Evolutionary conservation across 2,888 invertebrate species (phyloP).

Genomic region (Dexiosoma caninum): DNA sequence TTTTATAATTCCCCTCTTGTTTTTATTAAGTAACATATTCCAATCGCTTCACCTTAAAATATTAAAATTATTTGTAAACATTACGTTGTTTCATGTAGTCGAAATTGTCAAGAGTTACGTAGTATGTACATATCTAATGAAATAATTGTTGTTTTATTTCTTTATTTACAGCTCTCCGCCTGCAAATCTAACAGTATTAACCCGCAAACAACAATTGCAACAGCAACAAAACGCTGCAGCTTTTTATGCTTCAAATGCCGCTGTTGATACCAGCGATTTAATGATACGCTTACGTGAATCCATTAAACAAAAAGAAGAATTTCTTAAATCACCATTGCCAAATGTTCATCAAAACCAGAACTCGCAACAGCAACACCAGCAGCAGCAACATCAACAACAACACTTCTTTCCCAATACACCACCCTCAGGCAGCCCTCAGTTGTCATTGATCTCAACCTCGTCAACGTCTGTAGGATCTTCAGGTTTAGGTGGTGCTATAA

Average conservation of each 20-base stretch:
- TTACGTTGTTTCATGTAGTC: too few relatives aligned
- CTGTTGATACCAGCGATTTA: conserved; percentile 72
- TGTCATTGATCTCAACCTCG: conserved; percentile 65
- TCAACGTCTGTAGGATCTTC: conserved; percentile 63
- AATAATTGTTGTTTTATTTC: conserved; percentile 1
- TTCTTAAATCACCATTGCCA: conserved; percentile 83
- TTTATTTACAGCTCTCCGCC: conserved; percentile 71
- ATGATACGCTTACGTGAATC: conserved; percentile 89
- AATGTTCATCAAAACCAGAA: conserved; percentile 64
- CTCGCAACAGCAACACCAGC: conserved; percentile 61
- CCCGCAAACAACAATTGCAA: conserved; percentile 67
- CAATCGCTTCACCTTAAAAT: too few relatives aligned
- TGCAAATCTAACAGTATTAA: conserved; percentile 77
- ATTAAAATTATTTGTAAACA: too few relatives aligned
- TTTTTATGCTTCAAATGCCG: conserved; percentile 62
- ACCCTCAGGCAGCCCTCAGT: conserved; percentile 65
- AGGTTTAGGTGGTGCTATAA: conserved; percentile 35
- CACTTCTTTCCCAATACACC: conserved; percentile 67
- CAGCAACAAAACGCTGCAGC: conserved; percentile 62
- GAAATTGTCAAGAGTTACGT: too few relatives aligned
- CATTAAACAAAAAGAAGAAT: conserved; percentile 93
- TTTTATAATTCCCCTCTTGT: too few relatives aligned
- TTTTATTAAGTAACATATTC: too few relatives aligned
- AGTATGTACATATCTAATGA: not conserved
- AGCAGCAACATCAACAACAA: conserved; percentile 67